Base-by-base conservation (phyloP, 1,140 invertebrate species). In the Temnothorax curvispinosus region DNA sequence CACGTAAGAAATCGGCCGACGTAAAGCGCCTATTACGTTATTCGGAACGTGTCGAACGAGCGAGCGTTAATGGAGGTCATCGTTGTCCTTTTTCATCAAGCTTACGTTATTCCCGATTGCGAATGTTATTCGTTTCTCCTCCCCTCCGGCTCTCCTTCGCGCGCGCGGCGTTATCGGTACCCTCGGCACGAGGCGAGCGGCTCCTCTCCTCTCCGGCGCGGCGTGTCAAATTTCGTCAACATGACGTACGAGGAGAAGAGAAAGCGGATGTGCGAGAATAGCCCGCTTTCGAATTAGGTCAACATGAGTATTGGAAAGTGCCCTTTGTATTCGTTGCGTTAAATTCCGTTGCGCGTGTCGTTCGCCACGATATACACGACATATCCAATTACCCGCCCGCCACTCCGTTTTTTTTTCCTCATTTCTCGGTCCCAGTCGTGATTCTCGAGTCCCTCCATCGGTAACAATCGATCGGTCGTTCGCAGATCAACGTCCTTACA, bases 1-100 rank as follows among this genome's bases (percentile, higher is more conserved):
- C 89, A 88, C 86, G 72, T 87, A 90, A 90, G 87, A 90, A 89
- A 90, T 90, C 82, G 89, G 32, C 67, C 89, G 69, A 71, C 32
- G 32, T 54, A 41, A 69, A 80, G 64, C 62, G 35, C 38, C 75
- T 80, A 62, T 90, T 88, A 88, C 88, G 88, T 88, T 90, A 88
- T 90, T 54, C 38, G 52, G 75, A 56, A 89, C 80, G 58, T 85
- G 84, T 54, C 41, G 47, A 41, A 62, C 52, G 64, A n/a, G 11
- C 13, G 13, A 60, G 47, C 47, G 62, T 56, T 76, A 90, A 84
- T 87, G 69, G 56, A 56, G 54, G 35, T 78, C 77, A 87, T 86
- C 81, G 27, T 72, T 50, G 47, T 72, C 11, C 18, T 81, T 64
- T 87, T 60, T 58, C n/a, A 44, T 50, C 38, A 44, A 27, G 54